Base-by-base conservation (phyloP, 2,113 vertebrate genomes). In the Columbina picui region DNA sequence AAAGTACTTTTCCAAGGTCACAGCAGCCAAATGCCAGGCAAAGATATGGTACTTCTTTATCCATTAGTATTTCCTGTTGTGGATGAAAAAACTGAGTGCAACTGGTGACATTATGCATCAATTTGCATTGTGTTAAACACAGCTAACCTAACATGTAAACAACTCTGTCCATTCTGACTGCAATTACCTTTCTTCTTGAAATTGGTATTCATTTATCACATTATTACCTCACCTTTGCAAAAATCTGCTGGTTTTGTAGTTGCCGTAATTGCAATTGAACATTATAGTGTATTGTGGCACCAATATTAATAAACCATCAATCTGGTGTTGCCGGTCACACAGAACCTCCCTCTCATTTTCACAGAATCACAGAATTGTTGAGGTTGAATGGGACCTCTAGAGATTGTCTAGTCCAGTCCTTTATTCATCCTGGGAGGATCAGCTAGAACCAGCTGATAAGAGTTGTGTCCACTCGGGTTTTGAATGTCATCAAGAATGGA, bases 301-400 rank as follows among this genome's bases (percentile, higher is more conserved):
- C 1, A 5, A 67, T 53, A 65, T 45, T 8, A 60, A 69, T 32
- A 36, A 67, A 34, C 18, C 3, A 0, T 74, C 13, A 4, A 1
- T 12, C 53, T 25, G 7, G 10, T 36, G 39, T 32, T 89, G 32
- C 26, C 39, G 41, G 57, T 76, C 47, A 17, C 41, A 55, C 4
- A 6, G 7, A 26, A 22, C 8, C 9, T 34, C 32, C 43, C 45
- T 64, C 36, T 80, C 13, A 20, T 7, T 71, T 67, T 43, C 76
- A 39, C 17, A 36, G 27, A 36, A n/a, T 34, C 25, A 53, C 41
- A 23, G 53, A 60, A 41, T 34, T 19, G 9, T 9, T 43, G 45
- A 65, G 19, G 34, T 9, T 65, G 64, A 19, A 25, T 17, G 45
- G 26, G 45, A 85, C 10, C 10, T 81, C 68, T 70, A n/a, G 63